These are phyloP conservation scores for Acanthosoma haemorrhoidale DNA, from an alignment of 2,888 invertebrate genomes.

Conservation along the genomic window DNA sequence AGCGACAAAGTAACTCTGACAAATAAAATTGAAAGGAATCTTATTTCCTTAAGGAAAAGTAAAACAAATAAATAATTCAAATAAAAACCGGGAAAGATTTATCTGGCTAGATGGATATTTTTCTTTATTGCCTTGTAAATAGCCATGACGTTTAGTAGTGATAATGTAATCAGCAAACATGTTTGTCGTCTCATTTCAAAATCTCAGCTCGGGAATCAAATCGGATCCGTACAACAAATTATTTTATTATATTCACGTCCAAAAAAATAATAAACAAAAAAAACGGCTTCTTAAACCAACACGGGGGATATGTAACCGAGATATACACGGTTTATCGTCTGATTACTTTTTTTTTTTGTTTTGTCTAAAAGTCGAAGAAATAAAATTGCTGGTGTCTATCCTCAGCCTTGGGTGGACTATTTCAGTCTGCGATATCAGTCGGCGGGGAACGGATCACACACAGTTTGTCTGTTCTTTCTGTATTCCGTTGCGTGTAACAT, in stretches of 20 bases:
- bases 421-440: not conserved
- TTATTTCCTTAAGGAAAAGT: too few relatives aligned
- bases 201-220: not conserved
- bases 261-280: too few relatives aligned
- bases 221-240: not conserved
- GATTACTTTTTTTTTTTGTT: not conserved
- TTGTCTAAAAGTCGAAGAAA: not conserved
- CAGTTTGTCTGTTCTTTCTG: too few relatives aligned
- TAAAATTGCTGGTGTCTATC: not conserved
- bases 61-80: too few relatives aligned
- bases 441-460: not conserved
- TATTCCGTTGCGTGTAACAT: too few relatives aligned
- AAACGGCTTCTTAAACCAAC: not conserved
- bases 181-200: slow-evolving; percentile 5
- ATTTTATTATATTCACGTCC: not conserved
- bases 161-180: slow-evolving; percentile 8
- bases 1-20: too few relatives aligned
- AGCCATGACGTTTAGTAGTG: not conserved
- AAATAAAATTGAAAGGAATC: too few relatives aligned
- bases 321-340: not conserved
- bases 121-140: not conserved
- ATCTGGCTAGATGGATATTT: not conserved
- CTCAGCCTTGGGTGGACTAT: not conserved
- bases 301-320: not conserved
- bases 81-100: not conserved